Conservation (phyloP, 2,797 vertebrate species). For the Leontopithecus rosalia region DNA sequence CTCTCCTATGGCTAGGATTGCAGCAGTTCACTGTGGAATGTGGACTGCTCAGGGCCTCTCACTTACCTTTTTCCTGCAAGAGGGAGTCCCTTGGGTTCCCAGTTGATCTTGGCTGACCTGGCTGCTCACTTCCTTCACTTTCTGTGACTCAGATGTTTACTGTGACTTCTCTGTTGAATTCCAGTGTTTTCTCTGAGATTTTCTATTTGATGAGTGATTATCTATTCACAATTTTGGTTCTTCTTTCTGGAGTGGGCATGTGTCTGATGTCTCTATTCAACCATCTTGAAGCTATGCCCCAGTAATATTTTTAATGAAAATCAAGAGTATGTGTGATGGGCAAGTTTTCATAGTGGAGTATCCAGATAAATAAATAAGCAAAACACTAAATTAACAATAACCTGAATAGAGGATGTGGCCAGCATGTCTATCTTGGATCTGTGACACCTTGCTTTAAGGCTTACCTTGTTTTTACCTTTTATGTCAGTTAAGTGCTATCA, state of each 20-base stretch:
- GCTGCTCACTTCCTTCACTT: background rate
- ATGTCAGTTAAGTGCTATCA: background rate
- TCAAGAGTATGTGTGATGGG: background rate
- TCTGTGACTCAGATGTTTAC: background rate
- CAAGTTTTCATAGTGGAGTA: background rate
- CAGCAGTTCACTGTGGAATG: background rate
- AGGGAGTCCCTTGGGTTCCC: background rate
- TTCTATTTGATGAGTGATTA: background rate
- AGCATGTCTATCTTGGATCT: background rate
- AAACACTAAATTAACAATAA: background rate
- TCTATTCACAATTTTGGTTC: background rate
- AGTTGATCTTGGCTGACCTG: background rate
- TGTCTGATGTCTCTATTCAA: too few relatives aligned
- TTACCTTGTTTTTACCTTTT: background rate
- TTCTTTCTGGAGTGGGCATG: background rate
- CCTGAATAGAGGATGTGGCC: background rate
- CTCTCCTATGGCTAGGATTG: background rate
- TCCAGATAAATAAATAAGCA: background rate
- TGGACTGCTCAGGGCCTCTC: background rate
- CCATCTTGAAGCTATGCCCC: background rate
- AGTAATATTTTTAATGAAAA: background rate
- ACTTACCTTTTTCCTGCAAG: background rate
- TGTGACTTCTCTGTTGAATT: background rate
- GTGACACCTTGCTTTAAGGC: background rate
- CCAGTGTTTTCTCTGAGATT: background rate